These are phyloP conservation scores for Drosophila quadrilineata DNA, from an alignment of 1,140 invertebrate genomes.

Conservation along the genomic window DNA sequence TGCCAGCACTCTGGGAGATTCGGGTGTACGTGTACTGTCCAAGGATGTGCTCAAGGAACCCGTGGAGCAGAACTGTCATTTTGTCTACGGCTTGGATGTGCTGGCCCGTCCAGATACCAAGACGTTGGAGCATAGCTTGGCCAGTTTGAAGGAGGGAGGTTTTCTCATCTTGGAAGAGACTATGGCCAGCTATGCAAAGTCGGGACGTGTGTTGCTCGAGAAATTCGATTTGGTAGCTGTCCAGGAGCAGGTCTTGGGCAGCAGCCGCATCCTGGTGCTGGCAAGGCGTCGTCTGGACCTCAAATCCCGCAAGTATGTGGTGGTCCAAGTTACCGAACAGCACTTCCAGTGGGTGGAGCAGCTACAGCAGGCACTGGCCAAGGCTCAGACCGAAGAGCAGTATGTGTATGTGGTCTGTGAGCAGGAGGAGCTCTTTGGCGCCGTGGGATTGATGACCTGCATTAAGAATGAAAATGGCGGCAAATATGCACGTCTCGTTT, in stretches of 20 bases:
- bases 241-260: slow-evolving; percentile 82
- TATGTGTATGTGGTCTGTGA: slow-evolving; percentile 88
- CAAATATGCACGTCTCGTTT: slow-evolving; percentile 86
- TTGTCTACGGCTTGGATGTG: slow-evolving; percentile 85
- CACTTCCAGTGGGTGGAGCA: slow-evolving; percentile 91
- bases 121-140: slow-evolving; percentile 83
- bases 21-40: slow-evolving; percentile 83
- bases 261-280: slow-evolving; percentile 84
- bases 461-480: slow-evolving; percentile 92
- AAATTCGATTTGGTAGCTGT: slow-evolving; percentile 82
- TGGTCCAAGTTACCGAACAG: slow-evolving; percentile 84
- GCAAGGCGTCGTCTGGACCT: slow-evolving; percentile 82
- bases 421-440: slow-evolving; percentile 87
- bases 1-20: slow-evolving; percentile 59
- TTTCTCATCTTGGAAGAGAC: slow-evolving; percentile 90
- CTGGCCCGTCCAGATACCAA: slow-evolving; percentile 82
- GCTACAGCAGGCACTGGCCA: slow-evolving; percentile 87
- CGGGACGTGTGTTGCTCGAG: slow-evolving; percentile 79
- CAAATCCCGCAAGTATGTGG: slow-evolving; percentile 51
- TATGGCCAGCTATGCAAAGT: slow-evolving; percentile 82
- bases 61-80: slow-evolving; percentile 86
- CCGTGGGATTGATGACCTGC: slow-evolving; percentile 94
- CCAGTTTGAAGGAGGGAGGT: slow-evolving; percentile 87
- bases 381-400: slow-evolving; percentile 82
- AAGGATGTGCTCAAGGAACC: slow-evolving; percentile 83